Base-by-base conservation (phyloP, 2,888 invertebrate species). In the Lepidochrysops patricia region DNA sequence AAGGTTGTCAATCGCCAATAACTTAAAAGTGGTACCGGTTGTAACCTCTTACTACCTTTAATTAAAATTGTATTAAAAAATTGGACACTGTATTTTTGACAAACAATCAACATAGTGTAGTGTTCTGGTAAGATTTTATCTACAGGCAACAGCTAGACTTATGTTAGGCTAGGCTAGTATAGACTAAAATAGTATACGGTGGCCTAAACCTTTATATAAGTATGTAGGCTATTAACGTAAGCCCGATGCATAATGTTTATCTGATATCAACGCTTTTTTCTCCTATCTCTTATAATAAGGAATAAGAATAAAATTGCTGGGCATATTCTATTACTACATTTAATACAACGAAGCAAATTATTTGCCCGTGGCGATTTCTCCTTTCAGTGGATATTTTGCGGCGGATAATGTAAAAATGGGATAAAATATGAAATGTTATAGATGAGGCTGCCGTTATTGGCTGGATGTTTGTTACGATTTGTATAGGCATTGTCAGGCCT, bases 271-370 rank as follows among this genome's bases (percentile, higher is more conserved):
- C 9, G 52, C 4, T 54, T n/a, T 13, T 12, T 13, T 27, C 29
- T 15, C 19, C 52, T 54, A 13, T 52, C 9, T 29, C 15, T 54
- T 29, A 29, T 29, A 54, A 54, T 32, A 19, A 9, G 4, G 12
- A 32, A 32, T 23, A 54, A 32, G 12, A 49, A 54, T 15, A 15
- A 12, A 54, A 54, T 32, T 54, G 32, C 54, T 54, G 54, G n/a
- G 12, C 12, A 32, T 54, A 54, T 54, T 54, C 32, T 32, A 54
- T 54, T 54, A 54, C 54, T 32, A 54, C 54, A 32, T 32, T 54
- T 54, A 54, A 32, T 32, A 54, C 4, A 19, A 32, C 32, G 32
- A 15, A 12, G 29, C 54, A 32, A 54, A 32, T 54, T 54, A 54
- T 54, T 54, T 32, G 32, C 54, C 32, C 19, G 32, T 32, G 54